Evolutionary conservation across 2,797 vertebrate species (phyloP).

Genomic region (Neopelma chrysocephalum): DNA sequence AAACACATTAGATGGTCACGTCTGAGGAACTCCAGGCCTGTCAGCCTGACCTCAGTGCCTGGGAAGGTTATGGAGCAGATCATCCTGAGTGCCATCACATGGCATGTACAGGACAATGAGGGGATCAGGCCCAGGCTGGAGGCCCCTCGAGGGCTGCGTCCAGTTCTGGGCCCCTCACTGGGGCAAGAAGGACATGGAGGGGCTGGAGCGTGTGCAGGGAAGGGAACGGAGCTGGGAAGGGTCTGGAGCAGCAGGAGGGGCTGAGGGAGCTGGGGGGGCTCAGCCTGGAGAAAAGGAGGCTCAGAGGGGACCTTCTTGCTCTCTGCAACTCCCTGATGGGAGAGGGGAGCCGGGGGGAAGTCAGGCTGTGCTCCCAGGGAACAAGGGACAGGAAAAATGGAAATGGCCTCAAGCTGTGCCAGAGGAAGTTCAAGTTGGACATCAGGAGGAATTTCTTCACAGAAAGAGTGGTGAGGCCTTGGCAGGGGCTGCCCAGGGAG

Average conservation of each 20-base stretch:
- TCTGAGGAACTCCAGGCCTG: background rate
- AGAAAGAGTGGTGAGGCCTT: background rate
- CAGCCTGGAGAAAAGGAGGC: too few species aligned
- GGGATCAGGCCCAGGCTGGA: background rate
- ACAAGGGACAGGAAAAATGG: background rate
- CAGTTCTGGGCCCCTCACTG: background rate
- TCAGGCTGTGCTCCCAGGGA: background rate
- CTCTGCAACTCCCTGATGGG: background rate
- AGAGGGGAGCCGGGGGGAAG: background rate
- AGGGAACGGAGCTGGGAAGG: background rate
- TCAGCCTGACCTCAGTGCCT: background rate
- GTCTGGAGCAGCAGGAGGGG: too few species aligned
- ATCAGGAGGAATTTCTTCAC: background rate
- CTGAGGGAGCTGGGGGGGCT: too few species aligned
- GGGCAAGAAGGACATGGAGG: accelerated
- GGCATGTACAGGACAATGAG: background rate
- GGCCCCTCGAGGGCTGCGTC: background rate
- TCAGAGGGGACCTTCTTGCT: background rate
- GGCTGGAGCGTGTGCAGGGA: background rate
- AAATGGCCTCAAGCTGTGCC: background rate
- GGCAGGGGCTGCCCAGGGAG: too few species aligned
- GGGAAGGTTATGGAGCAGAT: background rate
- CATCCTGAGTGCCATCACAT: accelerated
- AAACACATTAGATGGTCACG: background rate
- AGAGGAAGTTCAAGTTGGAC: background rate